These are phyloP conservation scores for Neotoma lepida DNA, from an alignment of 2,113 vertebrate species.

Conservation along the genomic window DNA sequence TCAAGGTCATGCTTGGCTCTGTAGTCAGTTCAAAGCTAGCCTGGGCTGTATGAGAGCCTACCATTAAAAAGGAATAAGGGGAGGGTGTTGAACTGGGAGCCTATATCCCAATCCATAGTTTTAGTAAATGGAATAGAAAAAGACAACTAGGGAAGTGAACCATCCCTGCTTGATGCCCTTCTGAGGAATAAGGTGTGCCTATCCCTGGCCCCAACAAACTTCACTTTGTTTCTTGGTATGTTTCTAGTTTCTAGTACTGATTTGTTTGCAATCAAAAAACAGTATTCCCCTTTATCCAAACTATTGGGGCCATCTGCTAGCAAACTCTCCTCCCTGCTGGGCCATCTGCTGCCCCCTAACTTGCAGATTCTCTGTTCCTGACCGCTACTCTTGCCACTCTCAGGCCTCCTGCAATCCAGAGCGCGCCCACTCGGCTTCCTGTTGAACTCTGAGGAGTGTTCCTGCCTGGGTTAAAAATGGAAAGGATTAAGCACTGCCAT, in stretches of 20 bases:
- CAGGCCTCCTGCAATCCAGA: slow-evolving; percentile 64
- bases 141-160: not conserved
- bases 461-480: slow-evolving; percentile 62
- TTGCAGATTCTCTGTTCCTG: slow-evolving; percentile 68
- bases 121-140: not conserved
- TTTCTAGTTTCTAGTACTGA: slow-evolving; percentile 66
- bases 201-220: not conserved
- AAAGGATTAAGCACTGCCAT: not conserved
- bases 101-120: not conserved
- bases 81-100: not conserved
- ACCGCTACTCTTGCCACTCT: fast-evolving
- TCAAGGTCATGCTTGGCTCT: not conserved
- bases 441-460: slow-evolving; percentile 56
- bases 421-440: slow-evolving; percentile 70
- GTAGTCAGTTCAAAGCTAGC: not conserved
- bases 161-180: not conserved
- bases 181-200: not conserved
- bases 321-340: slow-evolving; percentile 62
- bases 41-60: not conserved
- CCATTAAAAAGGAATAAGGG: not conserved
- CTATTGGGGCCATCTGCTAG: slow-evolving; percentile 80
- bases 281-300: slow-evolving; percentile 23
- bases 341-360: slow-evolving; percentile 80
- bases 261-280: slow-evolving; percentile 76
- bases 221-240: not conserved